Evolutionary conservation across 2,797 vertebrate genomes (phyloP).

Genomic region (Pelobates cultripes): DNA sequence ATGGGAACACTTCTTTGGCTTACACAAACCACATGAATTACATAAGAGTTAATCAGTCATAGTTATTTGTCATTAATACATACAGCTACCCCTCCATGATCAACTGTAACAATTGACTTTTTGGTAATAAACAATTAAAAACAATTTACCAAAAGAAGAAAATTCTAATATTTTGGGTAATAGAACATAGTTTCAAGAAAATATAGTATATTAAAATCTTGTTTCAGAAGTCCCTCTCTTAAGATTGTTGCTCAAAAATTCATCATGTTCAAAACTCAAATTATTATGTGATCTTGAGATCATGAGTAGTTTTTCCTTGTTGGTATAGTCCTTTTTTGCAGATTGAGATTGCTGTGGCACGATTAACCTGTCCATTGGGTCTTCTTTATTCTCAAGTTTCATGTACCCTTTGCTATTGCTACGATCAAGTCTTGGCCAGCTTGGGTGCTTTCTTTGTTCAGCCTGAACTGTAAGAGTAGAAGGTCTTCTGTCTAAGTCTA

Average conservation of each 20-base stretch:
- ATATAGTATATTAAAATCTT: conserved; percentile 78
- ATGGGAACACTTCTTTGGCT: conserved; percentile 48
- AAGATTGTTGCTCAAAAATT: conserved; percentile 88
- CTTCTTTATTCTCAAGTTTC: conserved; percentile 93
- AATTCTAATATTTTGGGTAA: conserved; percentile 12
- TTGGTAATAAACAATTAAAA: conserved; percentile 23
- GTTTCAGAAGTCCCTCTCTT: conserved; percentile 96
- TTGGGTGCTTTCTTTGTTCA: conserved; percentile 94
- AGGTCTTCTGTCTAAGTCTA: conserved; percentile 87
- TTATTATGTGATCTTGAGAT: conserved; percentile 97
- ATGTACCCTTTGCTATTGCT: conserved; percentile 94
- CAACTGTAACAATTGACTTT: not conserved
- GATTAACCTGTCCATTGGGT: conserved; percentile 85
- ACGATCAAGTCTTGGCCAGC: conserved; percentile 94
- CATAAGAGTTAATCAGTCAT: not conserved
- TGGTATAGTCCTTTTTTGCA: conserved; percentile 87
- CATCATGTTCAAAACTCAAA: conserved; percentile 94
- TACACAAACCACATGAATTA: conserved; percentile 42
- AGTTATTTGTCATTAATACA: conserved; percentile 8
- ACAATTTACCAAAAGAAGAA: conserved; percentile 22
- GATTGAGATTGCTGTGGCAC: conserved; percentile 72
- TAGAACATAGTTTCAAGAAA: conserved; percentile 25
- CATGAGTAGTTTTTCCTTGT: conserved; percentile 97
- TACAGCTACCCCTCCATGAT: not conserved
- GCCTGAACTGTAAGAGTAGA: conserved; percentile 86